Base-by-base conservation (phyloP, 2,797 vertebrate species). In the Leptoclinus maculatus region DNA sequence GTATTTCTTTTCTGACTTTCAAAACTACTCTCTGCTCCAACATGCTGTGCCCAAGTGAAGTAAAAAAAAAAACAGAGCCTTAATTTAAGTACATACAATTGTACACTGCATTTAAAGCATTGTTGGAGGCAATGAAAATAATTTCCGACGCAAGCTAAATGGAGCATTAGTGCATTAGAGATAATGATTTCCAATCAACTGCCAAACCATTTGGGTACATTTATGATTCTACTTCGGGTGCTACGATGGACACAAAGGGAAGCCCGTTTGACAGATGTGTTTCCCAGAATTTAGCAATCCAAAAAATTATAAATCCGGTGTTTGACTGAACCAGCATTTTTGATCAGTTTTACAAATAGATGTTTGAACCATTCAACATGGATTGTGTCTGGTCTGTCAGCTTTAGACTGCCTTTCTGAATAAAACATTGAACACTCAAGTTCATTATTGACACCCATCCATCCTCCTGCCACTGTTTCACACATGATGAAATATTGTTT, bases 1-100 rank as follows among this genome's bases (percentile, higher is more conserved):
- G 51, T 16, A 80, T 88, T 66, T 83, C 69, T 79, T 71, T 79
- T 78, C 76, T 75, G 39, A 75, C 77, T 85, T 80, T 84, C 53
- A 78, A 70, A 83, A 74, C 38, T 63, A 68, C 59, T 53, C 58
- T 66, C 76, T 71, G 71, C 76, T 84, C 70, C 75, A 75, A 81
- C 36, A 71, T 71, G 71, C 54, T 77, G 47, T 29, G 81, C 27
- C 66, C 79, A 38, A 81, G 83, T 75, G 74, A 78, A 74, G 78
- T 75, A 58, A 43, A 79, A 73, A 84, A 79, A 65, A 25, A 49
- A 51, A 34, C 23, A 25, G 27, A 77, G 71, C 69, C 58, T 69
- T 70, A 71, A 86, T 56, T 69, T 70, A 71, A 86, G 72, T 79
- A 71, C 70, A 84, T 32, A 74, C 17, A 23, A 58, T 56, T 45